Percentiles rank a stretch among this genome's conserved stretches.
Evolutionary conservation across 2,888 invertebrate species (phyloP).

Genomic region (Drosophila atripex): DNA sequence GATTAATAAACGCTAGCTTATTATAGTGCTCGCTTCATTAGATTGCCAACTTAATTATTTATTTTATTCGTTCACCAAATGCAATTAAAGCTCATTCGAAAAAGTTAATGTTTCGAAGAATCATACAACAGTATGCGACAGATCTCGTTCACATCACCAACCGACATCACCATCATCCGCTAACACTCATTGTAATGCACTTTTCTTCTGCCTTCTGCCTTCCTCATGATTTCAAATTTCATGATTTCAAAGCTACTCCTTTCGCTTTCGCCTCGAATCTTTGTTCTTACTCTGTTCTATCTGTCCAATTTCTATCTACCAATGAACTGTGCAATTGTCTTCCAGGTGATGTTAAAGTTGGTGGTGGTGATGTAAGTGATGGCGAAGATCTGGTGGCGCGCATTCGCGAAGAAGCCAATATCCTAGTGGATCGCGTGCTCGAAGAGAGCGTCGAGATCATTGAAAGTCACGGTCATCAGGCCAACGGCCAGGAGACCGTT

Average conservation of each 20-base stretch:
- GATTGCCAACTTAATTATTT: conserved; percentile 28
- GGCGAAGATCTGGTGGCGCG: conserved; percentile 62
- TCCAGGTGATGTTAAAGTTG: conserved; percentile 70
- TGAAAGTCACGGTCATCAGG: conserved; percentile 71
- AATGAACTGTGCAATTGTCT: conserved; percentile 74
- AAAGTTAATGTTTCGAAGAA: conserved; percentile 16
- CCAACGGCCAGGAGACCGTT: conserved; percentile 67
- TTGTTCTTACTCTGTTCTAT: conserved; percentile 35
- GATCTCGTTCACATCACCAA: conserved; percentile 54
- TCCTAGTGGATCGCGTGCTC: conserved; percentile 82
- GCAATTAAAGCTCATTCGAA: conserved; percentile 77
- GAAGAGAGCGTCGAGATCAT: conserved; percentile 83
- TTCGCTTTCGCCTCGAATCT: neutral
- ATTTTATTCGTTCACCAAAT: conserved; percentile 55
- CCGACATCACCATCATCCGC: conserved; percentile 52
- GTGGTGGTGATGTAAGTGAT: conserved; percentile 59
- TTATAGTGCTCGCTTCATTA: conserved; percentile 52
- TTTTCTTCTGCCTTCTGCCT: conserved; percentile 53
- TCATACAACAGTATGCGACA: neutral
- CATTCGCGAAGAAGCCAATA: conserved; percentile 82
- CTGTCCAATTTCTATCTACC: conserved; percentile 57
- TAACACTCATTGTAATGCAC: conserved; percentile 53
- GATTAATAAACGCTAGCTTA: conserved; percentile 7
- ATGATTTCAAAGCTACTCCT: conserved; percentile 34
- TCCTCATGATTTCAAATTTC: conserved; percentile 69